Evolutionary conservation across 2,797 vertebrate species (phyloP), one percentile per base, ranked within the genome.

Genomic region (Eospalax fontanierii): DNA sequence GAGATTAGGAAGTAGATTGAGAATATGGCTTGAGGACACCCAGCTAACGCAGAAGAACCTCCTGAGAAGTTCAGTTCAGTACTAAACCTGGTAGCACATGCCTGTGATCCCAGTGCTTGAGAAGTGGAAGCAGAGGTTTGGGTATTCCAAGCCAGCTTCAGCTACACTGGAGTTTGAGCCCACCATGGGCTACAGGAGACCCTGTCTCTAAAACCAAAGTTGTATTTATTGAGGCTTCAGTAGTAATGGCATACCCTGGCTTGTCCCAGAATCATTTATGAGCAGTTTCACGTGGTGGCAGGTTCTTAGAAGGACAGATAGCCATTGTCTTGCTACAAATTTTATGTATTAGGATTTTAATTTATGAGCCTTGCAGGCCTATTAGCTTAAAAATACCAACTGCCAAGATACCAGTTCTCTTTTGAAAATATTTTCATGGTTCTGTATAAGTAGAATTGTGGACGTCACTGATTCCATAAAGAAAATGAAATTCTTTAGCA

Each of bases 401-500:
- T 95, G 66, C 80, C 73, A 93, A 96, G 46, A 81, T 76, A 57
- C 68, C 46, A 94, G 43, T 85, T 65, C 6, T 82, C 78, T 92
- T 96, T 92, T 61, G 87, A 92, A 71, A 96, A 90, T 96, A 95
- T 91, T 91, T 96, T 96, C 50, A 38, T 92, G 12, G 50, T 87
- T 94, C 54, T 88, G 0, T 71, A 10, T 90, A 88, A 83, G 30
- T 91, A n/a, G 4, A 65, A 70, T 87, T 35, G 6, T 91, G 65
- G 66, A 76, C 87, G 89, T 95, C 50, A 38, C 65, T 89, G 65
- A 81, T 89, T 91, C 50, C 4, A 35, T 90, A 74, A 87, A 86
- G 63, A 85, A 97, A 97, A 81, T 59, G 24, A 93, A 40, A 80
- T 82, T 93, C 54, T 87, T 90, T 35, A 83, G 33, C 74, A 97